Conservation (phyloP, 2,888 invertebrate species). For the Trissolcus brochymenae region DNA sequence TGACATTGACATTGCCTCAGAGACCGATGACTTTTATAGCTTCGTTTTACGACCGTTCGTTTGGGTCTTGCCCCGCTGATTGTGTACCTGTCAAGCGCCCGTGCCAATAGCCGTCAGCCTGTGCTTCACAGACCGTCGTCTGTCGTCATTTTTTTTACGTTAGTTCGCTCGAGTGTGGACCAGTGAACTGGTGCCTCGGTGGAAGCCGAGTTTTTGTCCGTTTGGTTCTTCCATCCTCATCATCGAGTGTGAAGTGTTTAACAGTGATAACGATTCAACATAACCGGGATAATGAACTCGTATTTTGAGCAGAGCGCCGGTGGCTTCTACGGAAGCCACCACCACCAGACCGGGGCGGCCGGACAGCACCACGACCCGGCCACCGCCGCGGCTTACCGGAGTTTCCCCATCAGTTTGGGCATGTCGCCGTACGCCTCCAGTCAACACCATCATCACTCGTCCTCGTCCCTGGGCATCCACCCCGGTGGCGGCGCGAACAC, state of each 20-base stretch:
- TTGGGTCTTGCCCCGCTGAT: conserved; percentile 32
- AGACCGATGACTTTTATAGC: conserved; percentile 72
- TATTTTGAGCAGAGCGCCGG: conserved; percentile 92
- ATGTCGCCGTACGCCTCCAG: conserved; percentile 89
- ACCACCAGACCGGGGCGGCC: conserved; percentile 84
- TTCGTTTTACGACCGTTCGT: conserved; percentile 51
- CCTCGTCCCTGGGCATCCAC: conserved; percentile 78
- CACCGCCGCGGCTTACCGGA: conserved; percentile 85
- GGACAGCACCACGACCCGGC: conserved; percentile 86
- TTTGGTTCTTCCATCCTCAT: conserved; percentile 9
- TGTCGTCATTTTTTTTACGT: not conserved
- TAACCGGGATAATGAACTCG: conserved; percentile 88
- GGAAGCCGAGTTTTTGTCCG: not conserved
- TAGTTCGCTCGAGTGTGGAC: conserved; percentile 5
- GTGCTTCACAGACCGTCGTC: not conserved
- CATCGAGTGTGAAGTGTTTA: conserved; percentile 66
- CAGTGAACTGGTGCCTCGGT: conserved; percentile 19
- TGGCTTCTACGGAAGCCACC: conserved; percentile 95
- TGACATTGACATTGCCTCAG: conserved; percentile 66
- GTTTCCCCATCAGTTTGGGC: conserved; percentile 90
- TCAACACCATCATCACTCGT: conserved; percentile 83
- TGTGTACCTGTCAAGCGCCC: conserved; percentile 43
- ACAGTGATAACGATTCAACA: conserved; percentile 69
- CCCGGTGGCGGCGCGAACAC: conserved; percentile 83
- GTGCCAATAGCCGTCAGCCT: conserved; percentile 16